phyloP scores from a whole-genome alignment of 2,888 invertebrate species.

The Drosophila picticornis region DNA sequence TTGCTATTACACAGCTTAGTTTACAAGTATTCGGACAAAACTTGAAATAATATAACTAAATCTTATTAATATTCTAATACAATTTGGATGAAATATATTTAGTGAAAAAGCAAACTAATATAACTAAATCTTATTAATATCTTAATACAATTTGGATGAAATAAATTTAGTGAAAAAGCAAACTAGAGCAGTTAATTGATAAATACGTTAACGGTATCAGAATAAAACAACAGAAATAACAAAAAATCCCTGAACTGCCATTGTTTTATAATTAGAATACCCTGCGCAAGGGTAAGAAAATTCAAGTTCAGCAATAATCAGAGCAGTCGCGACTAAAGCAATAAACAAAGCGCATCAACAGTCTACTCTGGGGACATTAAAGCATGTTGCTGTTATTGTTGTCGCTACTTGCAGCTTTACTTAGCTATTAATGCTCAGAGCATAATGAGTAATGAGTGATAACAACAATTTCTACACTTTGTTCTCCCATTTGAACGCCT shows the following conservation, averaged over 20 bases:
- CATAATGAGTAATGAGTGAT: constrained; percentile 59
- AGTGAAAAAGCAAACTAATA: background rate
- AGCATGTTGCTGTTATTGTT: constrained; percentile 12
- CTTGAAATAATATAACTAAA: background rate
- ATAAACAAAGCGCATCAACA: constrained; percentile 43
- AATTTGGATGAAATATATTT: background rate
- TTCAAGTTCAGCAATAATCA: constrained; percentile 31
- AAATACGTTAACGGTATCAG: background rate
- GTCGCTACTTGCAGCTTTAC: constrained; percentile 10
- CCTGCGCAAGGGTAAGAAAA: background rate
- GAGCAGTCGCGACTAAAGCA: constrained; percentile 13
- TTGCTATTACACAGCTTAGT: background rate
- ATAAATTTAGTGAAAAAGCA: background rate
- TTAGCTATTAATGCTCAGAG: constrained; percentile 34
- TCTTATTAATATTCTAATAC: background rate
- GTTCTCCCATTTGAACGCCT: constrained; percentile 26
- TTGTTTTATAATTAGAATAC: background rate
- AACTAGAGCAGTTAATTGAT: background rate
- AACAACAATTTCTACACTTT: constrained; percentile 48
- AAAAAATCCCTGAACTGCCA: background rate
- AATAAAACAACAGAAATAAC: background rate
- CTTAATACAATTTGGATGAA: background rate
- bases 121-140: background rate
- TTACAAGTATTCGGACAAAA: background rate
- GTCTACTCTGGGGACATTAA: constrained; percentile 24